Evolutionary conservation across 2,113 vertebrate genomes (phyloP).

Genomic region (Solenodon paradoxus): DNA sequence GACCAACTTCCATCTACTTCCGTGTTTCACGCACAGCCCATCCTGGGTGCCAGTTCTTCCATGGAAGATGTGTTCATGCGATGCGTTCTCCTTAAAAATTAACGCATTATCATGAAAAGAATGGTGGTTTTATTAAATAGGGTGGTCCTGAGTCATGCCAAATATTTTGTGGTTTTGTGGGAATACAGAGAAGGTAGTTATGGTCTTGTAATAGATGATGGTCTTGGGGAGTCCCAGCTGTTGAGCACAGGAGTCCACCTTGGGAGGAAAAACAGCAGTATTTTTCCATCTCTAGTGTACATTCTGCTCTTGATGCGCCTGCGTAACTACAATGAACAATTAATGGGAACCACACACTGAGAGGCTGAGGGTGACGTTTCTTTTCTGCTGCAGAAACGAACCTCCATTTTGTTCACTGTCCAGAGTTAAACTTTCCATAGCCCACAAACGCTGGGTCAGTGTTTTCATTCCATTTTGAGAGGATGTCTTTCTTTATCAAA

Average conservation of each 20-base stretch:
- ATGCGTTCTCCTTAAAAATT: background rate
- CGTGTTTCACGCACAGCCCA: background rate
- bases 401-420: background rate
- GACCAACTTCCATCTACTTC: background rate
- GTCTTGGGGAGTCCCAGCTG: constrained; percentile 2
- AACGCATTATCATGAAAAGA: constrained; percentile 32
- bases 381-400: background rate
- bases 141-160: background rate
- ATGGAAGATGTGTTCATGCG: constrained; percentile 32
- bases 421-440: constrained; percentile 30
- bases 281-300: constrained; percentile 54
- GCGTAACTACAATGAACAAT: constrained; percentile 17
- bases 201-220: background rate
- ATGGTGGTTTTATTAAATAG: constrained; percentile 56
- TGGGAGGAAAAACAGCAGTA: constrained; percentile 45
- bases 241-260: background rate
- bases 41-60: background rate
- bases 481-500: constrained; percentile 45
- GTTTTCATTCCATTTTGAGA: constrained; percentile 31
- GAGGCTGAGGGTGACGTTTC: background rate
- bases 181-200: constrained; percentile 46
- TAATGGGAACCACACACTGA: background rate
- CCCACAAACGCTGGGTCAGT: background rate
- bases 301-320: constrained; percentile 11
- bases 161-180: constrained; percentile 30